Evolutionary conservation across 2,113 vertebrate species (phyloP), one percentile per base, ranked within the genome.

Genomic region (Amphiprion percula): DNA sequence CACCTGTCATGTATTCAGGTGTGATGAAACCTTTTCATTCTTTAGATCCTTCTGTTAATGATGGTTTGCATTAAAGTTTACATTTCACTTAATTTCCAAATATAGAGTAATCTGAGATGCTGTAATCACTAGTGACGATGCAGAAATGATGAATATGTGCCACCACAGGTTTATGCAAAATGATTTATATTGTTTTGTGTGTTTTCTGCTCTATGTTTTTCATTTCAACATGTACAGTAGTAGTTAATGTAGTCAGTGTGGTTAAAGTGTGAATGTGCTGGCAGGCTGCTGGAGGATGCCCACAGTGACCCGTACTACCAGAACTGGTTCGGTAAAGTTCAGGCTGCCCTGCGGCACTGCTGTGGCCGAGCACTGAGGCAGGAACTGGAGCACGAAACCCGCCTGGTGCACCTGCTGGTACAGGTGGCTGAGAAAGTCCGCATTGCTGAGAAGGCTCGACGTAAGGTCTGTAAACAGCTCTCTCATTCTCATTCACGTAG

Each of bases 221-320:
- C 30, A 30, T 5, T 12, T 14, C 26, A 26, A 2, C 3, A 26
- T 26, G 26, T 26, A 26, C 26, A 26, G 26, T 26, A 26, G 2
- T 24, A 37, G 24, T 47, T 64, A 2, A 8, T 56, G 28, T 21
- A 21, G 21, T 21, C 21, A 21, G 21, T 21, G 21, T 21, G 21
- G 21, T 21, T 21, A 21, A 21, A 21, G 21, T 64, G 69, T 53
- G 44, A 26, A 53, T 41, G 4, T 69, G 16, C 15, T 67, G 62
- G 16, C 91, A 99, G 97, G 98, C 84, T 98, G 88, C 92, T 99
- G 84, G 95, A 97, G 85, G 97, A 98, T 0, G 94, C 95, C 39
- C 91, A 93, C 44, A 94, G 91, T 54, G 96, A 98, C 64, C 94
- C 91, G 0, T 93, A 96, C 93, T 97, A 96, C 93, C 96, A 95